A percentile compares a stretch with the other conserved stretches of the same genome.
phyloP scores from a whole-genome alignment of 2,888 invertebrate genomes.

The Athrips mouffetella region DNA sequence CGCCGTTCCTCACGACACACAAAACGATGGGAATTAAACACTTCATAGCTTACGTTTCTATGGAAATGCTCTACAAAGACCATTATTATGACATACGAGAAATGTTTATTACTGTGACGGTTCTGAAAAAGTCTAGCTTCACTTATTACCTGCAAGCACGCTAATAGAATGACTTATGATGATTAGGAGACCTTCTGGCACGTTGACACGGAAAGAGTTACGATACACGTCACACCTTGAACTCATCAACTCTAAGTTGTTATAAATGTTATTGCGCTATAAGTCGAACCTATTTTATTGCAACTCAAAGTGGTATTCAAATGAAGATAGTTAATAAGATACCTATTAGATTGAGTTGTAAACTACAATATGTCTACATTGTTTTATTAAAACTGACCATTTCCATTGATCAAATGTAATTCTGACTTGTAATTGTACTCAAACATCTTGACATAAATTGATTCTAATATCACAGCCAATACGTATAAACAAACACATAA shows the following conservation, averaged over 20 bases:
- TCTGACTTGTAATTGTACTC: no score
- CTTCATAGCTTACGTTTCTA: slow-evolving; percentile 40
- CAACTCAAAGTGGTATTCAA: background rate
- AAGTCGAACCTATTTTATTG: background rate
- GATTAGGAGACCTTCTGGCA: slow-evolving; percentile 2
- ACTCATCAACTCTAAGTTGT: background rate
- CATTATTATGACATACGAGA: slow-evolving; percentile 31
- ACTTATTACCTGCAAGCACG: slow-evolving; percentile 10
- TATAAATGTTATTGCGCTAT: slow-evolving; percentile 3
- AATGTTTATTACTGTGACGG: slow-evolving; percentile 31
- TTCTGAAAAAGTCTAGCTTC: slow-evolving; percentile 10
- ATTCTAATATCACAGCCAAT: no score
- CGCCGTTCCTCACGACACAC: slow-evolving; percentile 44
- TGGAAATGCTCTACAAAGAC: slow-evolving; percentile 37
- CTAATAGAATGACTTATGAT: slow-evolving; percentile 13
- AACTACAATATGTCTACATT: background rate
- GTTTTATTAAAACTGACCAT: no score
- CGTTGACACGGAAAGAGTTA: slow-evolving; percentile 1
- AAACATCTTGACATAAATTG: no score
- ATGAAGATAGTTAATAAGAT: background rate
- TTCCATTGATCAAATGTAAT: no score
- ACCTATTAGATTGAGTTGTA: background rate
- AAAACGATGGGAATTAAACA: slow-evolving; percentile 50
- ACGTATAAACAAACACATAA: slow-evolving; percentile 21
- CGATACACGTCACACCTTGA: background rate